phyloP scores from a whole-genome alignment of 1,140 invertebrate species.

The Drosophila tani region DNA sequence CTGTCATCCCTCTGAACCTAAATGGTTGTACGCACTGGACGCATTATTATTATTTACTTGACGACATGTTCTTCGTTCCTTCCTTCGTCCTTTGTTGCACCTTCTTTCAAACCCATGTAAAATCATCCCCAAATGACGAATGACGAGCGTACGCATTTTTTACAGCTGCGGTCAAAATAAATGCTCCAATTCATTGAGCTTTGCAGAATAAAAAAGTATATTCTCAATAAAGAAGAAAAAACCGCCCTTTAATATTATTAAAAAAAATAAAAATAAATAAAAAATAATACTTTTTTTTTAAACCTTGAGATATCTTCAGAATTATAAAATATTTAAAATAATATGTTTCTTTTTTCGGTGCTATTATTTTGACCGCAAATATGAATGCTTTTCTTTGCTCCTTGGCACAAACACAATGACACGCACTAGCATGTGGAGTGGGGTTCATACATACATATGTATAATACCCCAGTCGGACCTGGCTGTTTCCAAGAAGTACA shows the following conservation, averaged over 20 bases:
- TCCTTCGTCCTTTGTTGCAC: conserved; percentile 6
- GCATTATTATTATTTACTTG: conserved; percentile 19
- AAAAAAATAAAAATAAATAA: too few relatives aligned
- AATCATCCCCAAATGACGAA: conserved; percentile 11
- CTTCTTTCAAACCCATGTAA: neutral
- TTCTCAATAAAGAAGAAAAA: neutral
- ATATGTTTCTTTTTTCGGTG: neutral
- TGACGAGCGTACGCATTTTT: conserved; percentile 8
- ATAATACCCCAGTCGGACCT: neutral
- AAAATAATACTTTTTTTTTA: neutral
- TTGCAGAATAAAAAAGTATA: neutral
- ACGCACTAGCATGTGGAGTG: neutral
- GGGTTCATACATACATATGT: neutral
- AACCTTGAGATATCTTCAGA: too few relatives aligned
- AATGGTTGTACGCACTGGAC: neutral
- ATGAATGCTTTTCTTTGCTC: neutral
- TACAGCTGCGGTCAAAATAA: neutral
- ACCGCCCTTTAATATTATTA: too few relatives aligned
- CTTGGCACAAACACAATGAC: neutral
- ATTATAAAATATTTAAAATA: neutral
- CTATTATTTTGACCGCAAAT: neutral
- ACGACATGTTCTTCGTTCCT: conserved; percentile 1
- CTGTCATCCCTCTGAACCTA: neutral
- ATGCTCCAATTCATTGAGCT: neutral
- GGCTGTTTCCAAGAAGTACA: too few relatives aligned